phyloP scores from a whole-genome alignment of 2,797 vertebrate genomes.

The Oreonectes daqikongensis region DNA sequence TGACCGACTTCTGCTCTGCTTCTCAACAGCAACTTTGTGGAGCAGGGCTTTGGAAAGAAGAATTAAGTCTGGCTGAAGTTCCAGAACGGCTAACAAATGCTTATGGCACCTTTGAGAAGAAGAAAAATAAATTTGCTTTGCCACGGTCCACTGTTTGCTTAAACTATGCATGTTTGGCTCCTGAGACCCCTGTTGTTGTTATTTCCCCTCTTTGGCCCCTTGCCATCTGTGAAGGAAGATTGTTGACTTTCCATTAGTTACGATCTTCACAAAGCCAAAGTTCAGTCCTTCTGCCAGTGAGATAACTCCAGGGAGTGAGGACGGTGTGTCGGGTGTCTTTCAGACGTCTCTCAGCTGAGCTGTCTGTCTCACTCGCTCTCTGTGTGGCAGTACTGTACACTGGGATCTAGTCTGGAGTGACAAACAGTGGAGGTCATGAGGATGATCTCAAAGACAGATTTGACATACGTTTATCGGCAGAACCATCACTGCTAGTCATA shows the following conservation, averaged over 20 bases:
- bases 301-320: neutral
- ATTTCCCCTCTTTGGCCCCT: neutral
- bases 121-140: conserved; percentile 11
- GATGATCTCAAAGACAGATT: conserved; percentile 30
- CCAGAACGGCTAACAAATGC: neutral
- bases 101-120: neutral
- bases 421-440: conserved; percentile 10
- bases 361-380: conserved; percentile 5
- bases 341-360: neutral
- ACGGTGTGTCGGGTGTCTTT: neutral
- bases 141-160: conserved; percentile 30
- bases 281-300: conserved; percentile 3
- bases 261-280: conserved; percentile 4
- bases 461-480: conserved; percentile 17
- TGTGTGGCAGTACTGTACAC: neutral
- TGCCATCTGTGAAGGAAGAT: conserved; percentile 23
- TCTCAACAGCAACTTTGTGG: neutral
- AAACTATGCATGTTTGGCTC: conserved; percentile 29
- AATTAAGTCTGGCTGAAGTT: neutral
- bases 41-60: neutral
- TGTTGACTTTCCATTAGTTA: conserved; percentile 47
- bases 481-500: neutral
- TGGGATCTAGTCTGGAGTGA: neutral
- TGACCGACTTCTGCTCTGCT: neutral
- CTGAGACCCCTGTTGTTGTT: conserved; percentile 22